These are phyloP conservation scores for Gnathochromis pfefferi DNA, from an alignment of 2,113 vertebrate species.

Conservation along the genomic window DNA sequence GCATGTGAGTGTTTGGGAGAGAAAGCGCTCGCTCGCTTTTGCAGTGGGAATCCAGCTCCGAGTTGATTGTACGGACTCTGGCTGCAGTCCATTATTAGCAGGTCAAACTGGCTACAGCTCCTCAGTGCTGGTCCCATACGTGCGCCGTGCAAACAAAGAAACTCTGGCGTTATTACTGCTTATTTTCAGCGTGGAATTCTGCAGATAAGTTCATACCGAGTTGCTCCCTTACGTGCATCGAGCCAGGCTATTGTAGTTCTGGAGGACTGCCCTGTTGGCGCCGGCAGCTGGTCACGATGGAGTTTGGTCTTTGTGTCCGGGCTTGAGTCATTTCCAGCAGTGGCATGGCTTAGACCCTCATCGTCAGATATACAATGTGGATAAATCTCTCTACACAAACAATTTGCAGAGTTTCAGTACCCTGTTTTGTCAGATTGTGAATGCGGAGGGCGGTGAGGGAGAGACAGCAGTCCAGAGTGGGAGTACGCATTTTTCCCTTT, in stretches of 20 bases:
- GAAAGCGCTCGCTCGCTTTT: constrained; percentile 13
- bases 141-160: constrained; percentile 39
- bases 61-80: constrained; percentile 26
- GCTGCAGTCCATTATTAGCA: constrained; percentile 37
- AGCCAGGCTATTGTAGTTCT: constrained; percentile 38
- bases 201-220: constrained; percentile 49
- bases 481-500: not conserved
- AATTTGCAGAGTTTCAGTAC: constrained; percentile 26
- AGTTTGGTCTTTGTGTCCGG: constrained; percentile 11
- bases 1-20: constrained; percentile 10
- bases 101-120: constrained; percentile 37
- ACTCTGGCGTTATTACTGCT: constrained; percentile 39
- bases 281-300: not conserved
- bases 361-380: constrained; percentile 21
- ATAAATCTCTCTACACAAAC: constrained; percentile 38
- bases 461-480: not conserved
- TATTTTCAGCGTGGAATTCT: constrained; percentile 35
- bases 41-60: constrained; percentile 8
- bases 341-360: constrained; percentile 18
- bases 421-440: not conserved
- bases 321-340: constrained; percentile 30
- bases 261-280: constrained; percentile 36
- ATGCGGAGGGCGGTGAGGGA: not conserved
- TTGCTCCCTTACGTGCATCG: not conserved
- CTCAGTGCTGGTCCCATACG: constrained; percentile 3